Conservation (phyloP, 1,140 invertebrate genomes). For the Cyrtorhinus lividipennis region DNA sequence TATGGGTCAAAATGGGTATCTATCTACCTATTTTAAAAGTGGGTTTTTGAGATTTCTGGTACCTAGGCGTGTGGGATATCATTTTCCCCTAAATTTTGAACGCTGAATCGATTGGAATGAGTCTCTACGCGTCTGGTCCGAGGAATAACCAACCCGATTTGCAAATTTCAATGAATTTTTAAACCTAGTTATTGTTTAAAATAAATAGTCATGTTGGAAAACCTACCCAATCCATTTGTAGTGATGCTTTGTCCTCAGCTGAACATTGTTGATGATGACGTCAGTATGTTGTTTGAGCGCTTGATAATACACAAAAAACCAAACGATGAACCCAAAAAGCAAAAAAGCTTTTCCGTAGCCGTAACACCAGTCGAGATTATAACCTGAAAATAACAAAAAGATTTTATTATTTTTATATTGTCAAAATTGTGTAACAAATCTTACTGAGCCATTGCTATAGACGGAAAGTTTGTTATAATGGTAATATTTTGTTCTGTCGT, state of each 20-base stretch:
- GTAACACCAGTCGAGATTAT: constrained; percentile 14
- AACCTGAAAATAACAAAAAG: neutral
- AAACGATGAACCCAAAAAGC: constrained; percentile 7
- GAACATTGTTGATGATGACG: neutral
- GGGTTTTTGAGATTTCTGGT: too few relatives aligned
- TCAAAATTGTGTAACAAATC: neutral
- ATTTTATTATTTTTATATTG: neutral
- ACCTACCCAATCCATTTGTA: neutral
- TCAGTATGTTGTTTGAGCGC: neutral
- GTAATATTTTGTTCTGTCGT: neutral
- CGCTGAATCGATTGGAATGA: too few relatives aligned
- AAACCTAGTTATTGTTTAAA: too few relatives aligned
- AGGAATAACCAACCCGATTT: too few relatives aligned
- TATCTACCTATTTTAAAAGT: too few relatives aligned
- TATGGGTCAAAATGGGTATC: too few relatives aligned
- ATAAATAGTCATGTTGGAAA: too few relatives aligned
- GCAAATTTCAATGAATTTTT: too few relatives aligned
- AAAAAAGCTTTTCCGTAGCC: constrained; percentile 25
- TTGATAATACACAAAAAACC: constrained; percentile 25
- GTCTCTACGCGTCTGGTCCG: too few relatives aligned
- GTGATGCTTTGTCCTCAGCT: neutral
- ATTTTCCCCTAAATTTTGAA: too few relatives aligned
- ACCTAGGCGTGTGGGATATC: too few relatives aligned
- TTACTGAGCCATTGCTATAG: neutral
- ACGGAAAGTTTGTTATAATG: neutral